Evolutionary conservation across 2,113 vertebrate genomes (phyloP).

Genomic region (Machaerirhynchus nigripectus): DNA sequence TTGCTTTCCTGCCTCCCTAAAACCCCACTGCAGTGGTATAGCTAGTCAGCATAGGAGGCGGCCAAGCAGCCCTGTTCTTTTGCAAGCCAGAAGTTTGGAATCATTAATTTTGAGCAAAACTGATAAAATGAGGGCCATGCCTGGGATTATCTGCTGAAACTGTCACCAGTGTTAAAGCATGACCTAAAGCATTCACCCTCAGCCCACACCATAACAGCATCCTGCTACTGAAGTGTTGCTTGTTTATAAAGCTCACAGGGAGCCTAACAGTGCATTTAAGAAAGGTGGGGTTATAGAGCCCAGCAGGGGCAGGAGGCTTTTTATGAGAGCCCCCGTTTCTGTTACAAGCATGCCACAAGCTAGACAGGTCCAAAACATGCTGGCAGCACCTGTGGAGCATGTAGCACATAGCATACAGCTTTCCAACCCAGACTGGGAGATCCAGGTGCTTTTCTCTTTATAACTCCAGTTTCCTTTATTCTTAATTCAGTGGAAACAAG

Average conservation of each 20-base stretch:
- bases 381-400: background rate
- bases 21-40: background rate
- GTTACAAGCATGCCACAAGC: fast-evolving
- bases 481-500: background rate
- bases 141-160: background rate
- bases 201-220: background rate
- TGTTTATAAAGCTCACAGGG: background rate
- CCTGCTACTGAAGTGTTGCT: background rate
- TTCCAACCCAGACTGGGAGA: background rate
- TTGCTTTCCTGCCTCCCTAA: background rate
- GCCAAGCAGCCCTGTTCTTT: background rate
- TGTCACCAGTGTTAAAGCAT: background rate
- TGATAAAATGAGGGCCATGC: background rate
- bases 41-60: background rate
- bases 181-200: background rate
- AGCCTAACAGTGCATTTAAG: background rate
- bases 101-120: background rate
- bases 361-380: background rate
- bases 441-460: background rate
- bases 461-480: background rate
- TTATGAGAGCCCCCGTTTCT: background rate
- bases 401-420: background rate
- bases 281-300: background rate
- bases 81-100: background rate
- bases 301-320: background rate